These are phyloP conservation scores for Colius striatus DNA, from an alignment of 2,113 vertebrate species.

Conservation along the genomic window DNA sequence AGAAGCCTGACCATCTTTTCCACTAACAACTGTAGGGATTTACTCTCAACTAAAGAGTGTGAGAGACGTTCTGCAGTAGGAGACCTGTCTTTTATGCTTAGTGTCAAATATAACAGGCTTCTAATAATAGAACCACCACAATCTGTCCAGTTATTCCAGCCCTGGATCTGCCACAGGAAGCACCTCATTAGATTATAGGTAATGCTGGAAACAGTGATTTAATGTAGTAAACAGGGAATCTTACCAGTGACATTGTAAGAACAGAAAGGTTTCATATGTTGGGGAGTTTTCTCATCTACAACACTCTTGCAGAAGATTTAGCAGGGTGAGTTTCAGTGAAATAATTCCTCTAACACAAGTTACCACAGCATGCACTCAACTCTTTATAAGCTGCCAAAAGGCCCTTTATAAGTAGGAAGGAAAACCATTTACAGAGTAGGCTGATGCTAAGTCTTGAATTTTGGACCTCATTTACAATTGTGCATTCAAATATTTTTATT, in stretches of 20 bases:
- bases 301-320: background rate
- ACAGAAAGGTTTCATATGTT: background rate
- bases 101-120: constrained; percentile 15
- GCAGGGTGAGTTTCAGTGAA: background rate
- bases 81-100: background rate
- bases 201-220: background rate
- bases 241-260: background rate
- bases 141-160: constrained; percentile 21
- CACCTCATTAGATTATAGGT: constrained; percentile 2
- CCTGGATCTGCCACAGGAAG: background rate
- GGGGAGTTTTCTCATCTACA: background rate
- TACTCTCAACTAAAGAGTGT: background rate
- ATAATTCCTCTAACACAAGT: background rate
- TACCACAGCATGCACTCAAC: background rate
- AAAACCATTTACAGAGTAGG: background rate
- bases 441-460: background rate
- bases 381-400: background rate
- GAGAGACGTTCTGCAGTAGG: background rate
- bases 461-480: background rate
- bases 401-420: background rate
- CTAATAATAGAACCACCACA: constrained; percentile 33
- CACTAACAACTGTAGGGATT: background rate
- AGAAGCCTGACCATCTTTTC: background rate
- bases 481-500: background rate
- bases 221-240: background rate